phyloP scores from a whole-genome alignment of 2,113 vertebrate genomes.

The Corapipo altera region DNA sequence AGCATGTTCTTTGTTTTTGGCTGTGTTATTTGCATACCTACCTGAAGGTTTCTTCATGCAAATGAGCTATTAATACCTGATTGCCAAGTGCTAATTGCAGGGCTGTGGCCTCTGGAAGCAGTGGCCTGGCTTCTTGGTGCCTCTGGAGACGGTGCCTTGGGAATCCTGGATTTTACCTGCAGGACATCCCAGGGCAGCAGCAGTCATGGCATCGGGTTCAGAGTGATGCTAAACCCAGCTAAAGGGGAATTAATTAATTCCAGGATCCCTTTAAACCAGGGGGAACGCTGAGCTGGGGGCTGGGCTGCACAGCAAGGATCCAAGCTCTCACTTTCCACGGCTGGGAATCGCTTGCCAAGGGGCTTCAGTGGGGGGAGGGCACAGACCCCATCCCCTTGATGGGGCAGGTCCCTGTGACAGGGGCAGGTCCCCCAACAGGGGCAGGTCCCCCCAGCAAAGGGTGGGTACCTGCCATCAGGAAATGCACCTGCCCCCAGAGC shows the following conservation, averaged over 20 bases:
- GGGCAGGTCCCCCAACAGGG: background rate
- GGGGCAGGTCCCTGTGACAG: background rate
- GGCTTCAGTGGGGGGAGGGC: background rate
- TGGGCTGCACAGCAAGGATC: accelerated
- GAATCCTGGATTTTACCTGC: background rate
- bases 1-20: background rate
- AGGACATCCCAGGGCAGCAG: background rate
- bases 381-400: background rate
- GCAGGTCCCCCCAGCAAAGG: background rate
- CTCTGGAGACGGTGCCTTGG: background rate
- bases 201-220: accelerated
- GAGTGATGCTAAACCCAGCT: background rate
- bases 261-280: background rate
- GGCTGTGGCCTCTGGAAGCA: background rate
- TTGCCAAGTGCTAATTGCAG: background rate
- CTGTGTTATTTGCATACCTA: background rate
- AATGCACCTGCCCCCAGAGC: background rate
- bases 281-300: background rate
- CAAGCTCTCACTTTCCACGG: background rate
- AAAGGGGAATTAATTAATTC: background rate
- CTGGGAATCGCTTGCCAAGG: accelerated
- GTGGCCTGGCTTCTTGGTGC: background rate
- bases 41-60: background rate
- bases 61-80: background rate
- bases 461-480: background rate